Evolutionary conservation across 2,797 vertebrate genomes (phyloP), one percentile per base, ranked within the genome.

Genomic region (Micromesistius poutassou): DNA sequence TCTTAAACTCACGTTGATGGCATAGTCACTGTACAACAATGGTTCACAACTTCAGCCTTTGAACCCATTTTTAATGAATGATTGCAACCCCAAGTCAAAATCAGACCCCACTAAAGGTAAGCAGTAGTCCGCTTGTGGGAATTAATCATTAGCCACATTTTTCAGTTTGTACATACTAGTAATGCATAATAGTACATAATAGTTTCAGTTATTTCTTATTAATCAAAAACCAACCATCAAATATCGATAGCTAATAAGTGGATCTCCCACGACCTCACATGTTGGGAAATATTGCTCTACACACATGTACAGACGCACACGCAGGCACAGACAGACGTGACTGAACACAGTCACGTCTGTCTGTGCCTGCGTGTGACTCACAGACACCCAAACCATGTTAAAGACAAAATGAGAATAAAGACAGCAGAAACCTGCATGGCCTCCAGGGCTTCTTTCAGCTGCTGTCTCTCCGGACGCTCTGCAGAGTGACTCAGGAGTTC

Each of bases 361-460:
- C 1, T 40, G 31, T 50, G 72, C 30, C 10, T 62, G 35, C 46
- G 28, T 76, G 55, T 77, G 31, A n/a, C n/a, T n/a, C n/a, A n/a
- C 38, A 62, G 66, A 30, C 40, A 73, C 71, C 25, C 42, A 55
- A n/a, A 77, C 22, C 13, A 31, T 71, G 8, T 30, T 10, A 38
- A 40, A 36, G 5, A 62, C 25, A 1, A 40, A 46, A 36, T 2
- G 36, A 35, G 35, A 62, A 62, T 7, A 25, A 25, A 62, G 5
- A 9, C 55, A 62, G 22, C 55, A 9, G 22, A n/a, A n/a, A 98
- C 98, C 98, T 99, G 96, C 98, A 99, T 99, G 0, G 98, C 97
- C 81, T 98, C 97, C 87, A 99, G 89, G 0, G 98, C 96, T 82
- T 98, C 97, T 83, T 97, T 98, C 75, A 99, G 95, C 86, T 97